Evolutionary conservation across 2,888 invertebrate genomes (phyloP).

Genomic region (Clanis bilineata): DNA sequence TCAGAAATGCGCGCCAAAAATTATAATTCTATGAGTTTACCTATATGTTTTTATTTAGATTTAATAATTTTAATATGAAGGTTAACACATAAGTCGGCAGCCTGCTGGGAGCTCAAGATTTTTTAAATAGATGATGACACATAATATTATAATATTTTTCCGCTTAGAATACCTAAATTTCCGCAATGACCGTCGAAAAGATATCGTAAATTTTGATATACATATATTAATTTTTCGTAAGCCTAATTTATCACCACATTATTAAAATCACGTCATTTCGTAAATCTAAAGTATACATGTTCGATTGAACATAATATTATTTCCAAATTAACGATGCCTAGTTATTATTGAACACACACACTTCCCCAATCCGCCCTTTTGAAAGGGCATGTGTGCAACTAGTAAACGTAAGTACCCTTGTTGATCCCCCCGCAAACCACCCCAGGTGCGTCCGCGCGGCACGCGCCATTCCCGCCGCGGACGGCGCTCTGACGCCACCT

Average conservation of each 20-base stretch:
- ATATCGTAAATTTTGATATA: neutral
- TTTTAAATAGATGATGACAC: neutral
- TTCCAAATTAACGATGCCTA: neutral
- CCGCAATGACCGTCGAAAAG: too few species aligned
- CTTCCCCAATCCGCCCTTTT: constrained; percentile 67
- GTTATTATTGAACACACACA: constrained; percentile 7
- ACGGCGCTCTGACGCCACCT: constrained; percentile 77
- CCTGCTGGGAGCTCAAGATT: too few species aligned
- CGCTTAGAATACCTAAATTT: neutral
- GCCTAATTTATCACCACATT: neutral
- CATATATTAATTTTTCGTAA: neutral
- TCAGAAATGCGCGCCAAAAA: constrained; percentile 18
- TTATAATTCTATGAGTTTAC: neutral
- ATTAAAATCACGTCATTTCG: neutral
- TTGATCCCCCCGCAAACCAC: constrained; percentile 76
- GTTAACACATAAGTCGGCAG: neutral
- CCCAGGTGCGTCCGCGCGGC: constrained; percentile 78
- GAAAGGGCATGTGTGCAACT: constrained; percentile 80
- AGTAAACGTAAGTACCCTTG: constrained; percentile 81
- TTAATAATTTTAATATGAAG: neutral
- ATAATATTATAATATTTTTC: neutral
- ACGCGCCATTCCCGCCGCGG: constrained; percentile 79
- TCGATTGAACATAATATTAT: neutral
- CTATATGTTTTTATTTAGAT: neutral
- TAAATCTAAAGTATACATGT: neutral